Evolutionary conservation across 92 coral and sea anemone genomes (phyloP).

Genomic region (Ricordea florida): DNA sequence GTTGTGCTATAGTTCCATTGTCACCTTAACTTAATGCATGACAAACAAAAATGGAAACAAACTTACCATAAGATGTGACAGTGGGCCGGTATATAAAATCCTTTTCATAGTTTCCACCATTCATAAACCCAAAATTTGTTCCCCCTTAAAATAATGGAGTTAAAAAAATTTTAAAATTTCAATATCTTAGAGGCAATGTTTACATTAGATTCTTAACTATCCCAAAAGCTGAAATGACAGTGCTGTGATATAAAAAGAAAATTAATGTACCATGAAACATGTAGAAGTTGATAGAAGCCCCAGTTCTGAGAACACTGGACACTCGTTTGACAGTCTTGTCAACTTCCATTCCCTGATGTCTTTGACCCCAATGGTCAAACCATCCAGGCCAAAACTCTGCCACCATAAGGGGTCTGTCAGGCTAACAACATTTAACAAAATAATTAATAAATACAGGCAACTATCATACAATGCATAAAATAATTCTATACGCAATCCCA

Average conservation of each 20-base stretch:
- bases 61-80: constrained; percentile 89
- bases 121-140: constrained; percentile 99
- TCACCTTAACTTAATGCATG: too few species aligned
- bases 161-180: background rate
- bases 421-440: constrained; percentile 48
- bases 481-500: too few species aligned
- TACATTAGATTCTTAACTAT: background rate
- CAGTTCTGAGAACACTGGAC: constrained; percentile 62
- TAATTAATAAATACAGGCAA: background rate
- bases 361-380: constrained; percentile 99
- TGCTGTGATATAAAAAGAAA: background rate
- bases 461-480: background rate
- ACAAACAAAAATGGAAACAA: too few species aligned
- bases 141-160: constrained; percentile 62
- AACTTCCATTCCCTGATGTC: constrained; percentile 64
- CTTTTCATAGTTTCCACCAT: constrained; percentile 75
- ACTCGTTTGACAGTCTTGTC: constrained; percentile 63
- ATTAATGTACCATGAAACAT: constrained; percentile 89
- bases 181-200: too few species aligned
- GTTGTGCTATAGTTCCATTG: too few species aligned
- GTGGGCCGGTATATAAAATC: constrained; percentile 66
- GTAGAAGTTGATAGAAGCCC: constrained; percentile 92
- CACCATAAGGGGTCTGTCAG: constrained; percentile 91
- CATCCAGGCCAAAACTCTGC: constrained; percentile 98
- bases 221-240: background rate